Evolutionary conservation across 2,888 invertebrate genomes (phyloP).

Genomic region (Dynastes hyllus): DNA sequence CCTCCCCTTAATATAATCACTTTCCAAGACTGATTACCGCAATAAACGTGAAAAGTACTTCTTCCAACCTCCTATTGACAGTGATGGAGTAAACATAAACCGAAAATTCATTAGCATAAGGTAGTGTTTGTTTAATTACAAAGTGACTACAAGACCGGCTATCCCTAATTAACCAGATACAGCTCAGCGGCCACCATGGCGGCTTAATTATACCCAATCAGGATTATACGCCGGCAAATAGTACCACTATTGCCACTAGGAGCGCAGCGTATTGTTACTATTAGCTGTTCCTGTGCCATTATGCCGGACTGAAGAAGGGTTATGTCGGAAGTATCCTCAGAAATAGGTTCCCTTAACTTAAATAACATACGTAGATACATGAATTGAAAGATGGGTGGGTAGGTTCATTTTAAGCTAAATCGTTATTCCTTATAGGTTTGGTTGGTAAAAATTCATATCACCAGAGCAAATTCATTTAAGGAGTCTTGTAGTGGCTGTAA

Average conservation of each 20-base stretch:
- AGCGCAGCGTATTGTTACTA: not conserved
- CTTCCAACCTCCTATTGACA: not conserved
- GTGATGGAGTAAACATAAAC: conserved; percentile 25
- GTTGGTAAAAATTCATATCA: too few relatives aligned
- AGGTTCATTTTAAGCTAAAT: not conserved
- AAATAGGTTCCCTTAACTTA: not conserved
- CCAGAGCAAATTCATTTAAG: too few relatives aligned
- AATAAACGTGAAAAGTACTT: conserved; percentile 9
- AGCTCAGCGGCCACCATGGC: conserved; percentile 55
- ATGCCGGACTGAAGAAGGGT: not conserved
- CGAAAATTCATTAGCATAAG: conserved; percentile 55
- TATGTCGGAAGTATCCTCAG: not conserved
- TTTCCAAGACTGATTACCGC: not conserved
- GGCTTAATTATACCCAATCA: conserved; percentile 59
- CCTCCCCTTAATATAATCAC: too few relatives aligned
- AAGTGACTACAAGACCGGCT: conserved; percentile 55
- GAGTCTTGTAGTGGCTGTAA: too few relatives aligned
- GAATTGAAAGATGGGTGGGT: too few relatives aligned
- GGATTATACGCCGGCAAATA: conserved; percentile 54
- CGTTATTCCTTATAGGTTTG: too few relatives aligned
- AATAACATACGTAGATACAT: too few relatives aligned
- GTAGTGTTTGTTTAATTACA: conserved; percentile 58
- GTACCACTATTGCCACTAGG: conserved; percentile 15
- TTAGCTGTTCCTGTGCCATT: not conserved
- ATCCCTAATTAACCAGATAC: conserved; percentile 58